Conservation (phyloP, 1,140 invertebrate genomes). For the Pseudomyrmex pallidus region DNA sequence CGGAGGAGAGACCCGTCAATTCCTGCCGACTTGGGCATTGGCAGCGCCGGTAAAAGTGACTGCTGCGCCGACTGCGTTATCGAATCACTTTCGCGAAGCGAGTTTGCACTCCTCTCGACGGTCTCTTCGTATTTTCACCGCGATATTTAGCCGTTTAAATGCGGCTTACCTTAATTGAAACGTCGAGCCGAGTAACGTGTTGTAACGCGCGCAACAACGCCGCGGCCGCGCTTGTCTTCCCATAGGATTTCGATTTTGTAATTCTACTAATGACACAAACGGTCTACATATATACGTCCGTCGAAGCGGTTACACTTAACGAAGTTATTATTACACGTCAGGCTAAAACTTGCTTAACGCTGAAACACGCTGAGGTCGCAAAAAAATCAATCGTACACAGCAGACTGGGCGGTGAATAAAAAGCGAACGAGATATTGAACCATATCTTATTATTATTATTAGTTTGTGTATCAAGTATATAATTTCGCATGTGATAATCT, state of each 20-base stretch:
- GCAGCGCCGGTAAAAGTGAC: conserved; percentile 43
- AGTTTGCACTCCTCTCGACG: conserved; percentile 23
- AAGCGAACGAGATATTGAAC: no score
- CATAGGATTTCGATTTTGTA: conserved; percentile 26
- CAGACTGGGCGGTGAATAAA: no score
- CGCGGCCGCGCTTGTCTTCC: background rate
- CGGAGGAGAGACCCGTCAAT: conserved; percentile 46
- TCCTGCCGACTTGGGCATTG: conserved; percentile 45
- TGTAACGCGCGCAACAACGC: background rate
- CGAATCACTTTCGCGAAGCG: conserved; percentile 56
- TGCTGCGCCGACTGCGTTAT: conserved; percentile 33
- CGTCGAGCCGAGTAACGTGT: conserved; percentile 13
- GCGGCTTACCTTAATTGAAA: conserved; percentile 39
- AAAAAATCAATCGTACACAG: no score
- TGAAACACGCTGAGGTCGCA: no score
- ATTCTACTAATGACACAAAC: background rate
- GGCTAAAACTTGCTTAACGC: no score
- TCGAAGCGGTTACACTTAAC: background rate
- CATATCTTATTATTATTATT: no score
- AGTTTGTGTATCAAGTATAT: no score
- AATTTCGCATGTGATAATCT: no score
- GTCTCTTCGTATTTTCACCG: conserved; percentile 52
- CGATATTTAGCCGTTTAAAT: conserved; percentile 16
- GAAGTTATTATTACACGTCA: background rate
- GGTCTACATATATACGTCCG: background rate